Conservation (phyloP, 2,888 invertebrate species). For the Tetramorium bicarinatum region DNA sequence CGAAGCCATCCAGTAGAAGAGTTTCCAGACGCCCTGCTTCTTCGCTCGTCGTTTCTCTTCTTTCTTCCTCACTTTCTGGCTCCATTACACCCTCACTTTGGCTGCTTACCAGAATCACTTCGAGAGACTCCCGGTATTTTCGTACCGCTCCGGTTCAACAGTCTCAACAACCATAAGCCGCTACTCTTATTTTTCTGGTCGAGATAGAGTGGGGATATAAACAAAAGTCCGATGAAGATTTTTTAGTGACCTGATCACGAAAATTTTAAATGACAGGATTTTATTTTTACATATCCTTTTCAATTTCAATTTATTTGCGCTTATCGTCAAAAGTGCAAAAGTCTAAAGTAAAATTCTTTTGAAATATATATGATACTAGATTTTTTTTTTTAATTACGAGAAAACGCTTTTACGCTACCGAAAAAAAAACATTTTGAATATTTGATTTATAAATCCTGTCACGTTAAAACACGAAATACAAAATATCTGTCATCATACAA, state of each 20-base stretch:
- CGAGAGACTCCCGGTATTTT: constrained; percentile 64
- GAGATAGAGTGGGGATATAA: constrained; percentile 49
- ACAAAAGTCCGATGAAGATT: constrained; percentile 41
- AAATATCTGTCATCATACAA: constrained; percentile 13
- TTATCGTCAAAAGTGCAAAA: background rate
- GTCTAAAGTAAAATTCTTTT: background rate
- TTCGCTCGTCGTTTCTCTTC: constrained; percentile 51
- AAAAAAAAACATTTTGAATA: constrained; percentile 30
- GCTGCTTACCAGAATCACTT: constrained; percentile 76
- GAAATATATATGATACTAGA: background rate
- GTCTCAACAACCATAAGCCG: constrained; percentile 51
- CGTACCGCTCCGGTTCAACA: constrained; percentile 59
- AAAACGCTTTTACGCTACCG: background rate
- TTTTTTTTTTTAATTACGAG: background rate
- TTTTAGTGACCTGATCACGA: background rate
- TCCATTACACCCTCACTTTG: constrained; percentile 78
- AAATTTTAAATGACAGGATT: constrained; percentile 5
- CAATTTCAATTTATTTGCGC: background rate
- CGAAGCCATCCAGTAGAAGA: constrained; percentile 42
- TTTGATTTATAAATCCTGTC: constrained; percentile 18
- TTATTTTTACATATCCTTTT: background rate
- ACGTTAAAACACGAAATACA: constrained; percentile 8
- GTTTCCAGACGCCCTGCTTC: constrained; percentile 28
- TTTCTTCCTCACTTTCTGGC: constrained; percentile 48
- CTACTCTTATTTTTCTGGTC: constrained; percentile 48